Evolutionary conservation across 2,797 vertebrate species (phyloP).

Genomic region (Galagoides demidoff): DNA sequence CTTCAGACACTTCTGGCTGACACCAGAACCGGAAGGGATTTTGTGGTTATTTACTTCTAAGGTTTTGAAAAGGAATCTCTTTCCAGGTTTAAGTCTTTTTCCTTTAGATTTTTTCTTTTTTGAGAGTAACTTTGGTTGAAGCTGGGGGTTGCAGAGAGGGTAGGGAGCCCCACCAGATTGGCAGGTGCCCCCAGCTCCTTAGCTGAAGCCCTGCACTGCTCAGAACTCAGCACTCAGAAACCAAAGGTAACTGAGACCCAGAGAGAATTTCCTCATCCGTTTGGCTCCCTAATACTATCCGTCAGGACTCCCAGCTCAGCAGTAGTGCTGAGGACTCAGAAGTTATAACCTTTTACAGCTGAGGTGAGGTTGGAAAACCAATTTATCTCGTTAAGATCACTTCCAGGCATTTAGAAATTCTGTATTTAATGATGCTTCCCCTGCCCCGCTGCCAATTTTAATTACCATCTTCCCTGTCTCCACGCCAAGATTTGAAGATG

Average conservation of each 20-base stretch:
- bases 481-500: neutral
- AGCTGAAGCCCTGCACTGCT: neutral
- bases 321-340: rapidly evolving
- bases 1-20: neutral
- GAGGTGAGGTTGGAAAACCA: neutral
- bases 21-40: neutral
- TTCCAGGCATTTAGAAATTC: neutral
- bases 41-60: neutral
- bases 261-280: neutral
- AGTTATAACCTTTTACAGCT: neutral
- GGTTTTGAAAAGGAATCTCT: neutral
- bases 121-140: neutral
- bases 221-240: neutral
- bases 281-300: neutral
- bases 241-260: neutral
- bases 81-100: neutral
- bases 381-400: neutral
- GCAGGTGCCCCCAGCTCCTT: neutral
- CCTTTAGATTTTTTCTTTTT: neutral
- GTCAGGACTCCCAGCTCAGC: neutral
- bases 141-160: neutral
- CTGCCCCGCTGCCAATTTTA: rapidly evolving
- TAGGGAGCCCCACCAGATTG: rapidly evolving
- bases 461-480: neutral
- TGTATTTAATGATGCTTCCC: rapidly evolving